A percentile compares a stretch with the other conserved stretches of the same genome.
These are phyloP conservation scores for Hirundichthys speculiger DNA, from an alignment of 2,113 vertebrate species.

Conservation along the genomic window DNA sequence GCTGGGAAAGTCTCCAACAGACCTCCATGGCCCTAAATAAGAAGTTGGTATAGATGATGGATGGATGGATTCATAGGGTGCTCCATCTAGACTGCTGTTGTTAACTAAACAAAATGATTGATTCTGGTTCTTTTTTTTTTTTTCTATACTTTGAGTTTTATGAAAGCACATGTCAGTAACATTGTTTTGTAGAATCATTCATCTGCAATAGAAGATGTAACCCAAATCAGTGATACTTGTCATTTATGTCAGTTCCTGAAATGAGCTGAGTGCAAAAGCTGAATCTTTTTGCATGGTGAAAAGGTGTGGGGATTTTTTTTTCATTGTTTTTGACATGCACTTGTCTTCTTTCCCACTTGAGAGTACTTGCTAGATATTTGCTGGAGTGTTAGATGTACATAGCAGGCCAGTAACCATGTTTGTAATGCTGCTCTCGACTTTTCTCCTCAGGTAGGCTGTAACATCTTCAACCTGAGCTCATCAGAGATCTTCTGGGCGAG, in stretches of 20 bases:
- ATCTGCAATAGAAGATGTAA: not conserved
- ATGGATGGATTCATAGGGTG: not conserved
- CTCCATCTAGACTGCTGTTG: not conserved
- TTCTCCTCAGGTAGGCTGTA: not conserved
- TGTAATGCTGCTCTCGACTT: not conserved
- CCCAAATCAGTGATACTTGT: no score
- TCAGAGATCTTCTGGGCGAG: no score
- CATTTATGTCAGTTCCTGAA: not conserved
- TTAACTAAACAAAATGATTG: not conserved
- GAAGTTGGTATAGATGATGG: no score
- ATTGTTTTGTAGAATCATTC: not conserved
- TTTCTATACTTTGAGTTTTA: no score
- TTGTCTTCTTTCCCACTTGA: not conserved
- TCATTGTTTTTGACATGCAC: not conserved
- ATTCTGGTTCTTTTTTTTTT: no score
- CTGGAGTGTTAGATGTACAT: conserved; percentile 4
- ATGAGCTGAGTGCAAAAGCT: not conserved
- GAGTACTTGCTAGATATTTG: not conserved
- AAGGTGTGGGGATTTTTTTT: not conserved
- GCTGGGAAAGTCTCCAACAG: no score
- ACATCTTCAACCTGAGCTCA: not conserved
- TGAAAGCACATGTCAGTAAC: no score
- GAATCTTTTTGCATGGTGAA: not conserved
- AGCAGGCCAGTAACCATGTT: not conserved
- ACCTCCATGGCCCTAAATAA: no score